Conservation (phyloP, 35 echinoderm and acorn worm species). For the Apostichopus californicus region DNA sequence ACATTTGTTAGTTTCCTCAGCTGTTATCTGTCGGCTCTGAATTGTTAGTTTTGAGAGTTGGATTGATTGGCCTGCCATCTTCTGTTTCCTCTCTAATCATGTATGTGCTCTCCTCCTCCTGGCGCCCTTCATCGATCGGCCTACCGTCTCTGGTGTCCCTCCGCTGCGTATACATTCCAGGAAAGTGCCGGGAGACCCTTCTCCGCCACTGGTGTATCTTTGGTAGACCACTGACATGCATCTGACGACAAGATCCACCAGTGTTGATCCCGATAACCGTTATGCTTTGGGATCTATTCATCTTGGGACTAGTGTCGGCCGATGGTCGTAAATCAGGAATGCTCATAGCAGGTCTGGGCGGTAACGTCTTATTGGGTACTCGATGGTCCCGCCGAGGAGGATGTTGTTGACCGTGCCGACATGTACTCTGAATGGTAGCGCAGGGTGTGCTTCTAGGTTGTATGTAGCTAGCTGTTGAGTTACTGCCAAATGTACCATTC, state of each 20-base stretch:
- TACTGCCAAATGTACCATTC: background rate
- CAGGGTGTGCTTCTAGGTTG: background rate
- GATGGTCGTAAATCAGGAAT: background rate
- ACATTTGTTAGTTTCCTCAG: background rate
- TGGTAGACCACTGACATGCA: background rate
- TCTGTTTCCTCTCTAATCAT: conserved; percentile 24
- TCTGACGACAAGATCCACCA: background rate
- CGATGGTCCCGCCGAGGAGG: background rate
- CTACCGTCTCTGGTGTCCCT: background rate
- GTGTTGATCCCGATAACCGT: background rate
- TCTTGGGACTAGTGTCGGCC: too few relatives aligned
- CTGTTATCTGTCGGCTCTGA: background rate
- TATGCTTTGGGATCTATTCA: background rate
- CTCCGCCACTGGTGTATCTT: background rate
- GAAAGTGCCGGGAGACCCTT: background rate
- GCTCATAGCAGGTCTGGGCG: background rate
- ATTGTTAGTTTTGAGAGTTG: background rate
- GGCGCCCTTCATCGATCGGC: background rate
- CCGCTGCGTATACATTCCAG: background rate
- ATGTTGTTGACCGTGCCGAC: background rate
- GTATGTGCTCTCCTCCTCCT: background rate
- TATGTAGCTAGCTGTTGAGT: background rate
- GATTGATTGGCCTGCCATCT: background rate
- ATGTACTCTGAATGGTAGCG: background rate
- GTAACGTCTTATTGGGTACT: background rate